These are phyloP conservation scores for Subacronicta megacephala DNA, from an alignment of 2,888 invertebrate species.

Conservation along the genomic window DNA sequence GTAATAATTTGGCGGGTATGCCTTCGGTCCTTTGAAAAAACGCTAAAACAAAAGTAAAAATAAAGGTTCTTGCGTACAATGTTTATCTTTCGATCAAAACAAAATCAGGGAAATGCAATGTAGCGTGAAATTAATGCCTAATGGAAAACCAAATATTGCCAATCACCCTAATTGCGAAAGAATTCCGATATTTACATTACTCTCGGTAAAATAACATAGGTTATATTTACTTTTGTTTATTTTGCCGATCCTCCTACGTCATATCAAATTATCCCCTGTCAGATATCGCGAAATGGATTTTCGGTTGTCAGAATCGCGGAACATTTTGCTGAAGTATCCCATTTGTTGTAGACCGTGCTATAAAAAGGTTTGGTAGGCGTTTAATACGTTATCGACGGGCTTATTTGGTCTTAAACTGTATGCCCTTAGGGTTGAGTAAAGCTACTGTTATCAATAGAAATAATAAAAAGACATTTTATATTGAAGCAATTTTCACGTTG, in stretches of 20 bases:
- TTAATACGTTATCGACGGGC: slow-evolving; percentile 58
- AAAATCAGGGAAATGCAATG: slow-evolving; percentile 21
- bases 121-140: slow-evolving; percentile 26
- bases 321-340: slow-evolving; percentile 52
- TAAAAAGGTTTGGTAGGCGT: slow-evolving; percentile 53
- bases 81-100: slow-evolving; percentile 29
- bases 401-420: slow-evolving; percentile 42
- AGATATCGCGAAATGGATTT: slow-evolving; percentile 71
- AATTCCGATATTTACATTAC: slow-evolving; percentile 41
- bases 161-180: slow-evolving; percentile 46
- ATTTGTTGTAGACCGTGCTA: slow-evolving; percentile 49
- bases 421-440: slow-evolving; percentile 27
- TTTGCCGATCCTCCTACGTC: slow-evolving; percentile 60
- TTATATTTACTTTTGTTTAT: slow-evolving; percentile 51
- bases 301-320: slow-evolving; percentile 63
- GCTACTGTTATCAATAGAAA: slow-evolving; percentile 24
- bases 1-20: no score
- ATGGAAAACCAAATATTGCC: slow-evolving; percentile 27
- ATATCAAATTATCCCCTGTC: slow-evolving; percentile 74
- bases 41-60: slow-evolving; percentile 1
- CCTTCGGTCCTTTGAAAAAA: no score
- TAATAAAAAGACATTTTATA: no score
- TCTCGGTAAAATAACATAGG: slow-evolving; percentile 18
- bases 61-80: slow-evolving; percentile 6
- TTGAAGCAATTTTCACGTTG: no score